Conservation (phyloP, 2,797 vertebrate species). For the Scleropages formosus region DNA sequence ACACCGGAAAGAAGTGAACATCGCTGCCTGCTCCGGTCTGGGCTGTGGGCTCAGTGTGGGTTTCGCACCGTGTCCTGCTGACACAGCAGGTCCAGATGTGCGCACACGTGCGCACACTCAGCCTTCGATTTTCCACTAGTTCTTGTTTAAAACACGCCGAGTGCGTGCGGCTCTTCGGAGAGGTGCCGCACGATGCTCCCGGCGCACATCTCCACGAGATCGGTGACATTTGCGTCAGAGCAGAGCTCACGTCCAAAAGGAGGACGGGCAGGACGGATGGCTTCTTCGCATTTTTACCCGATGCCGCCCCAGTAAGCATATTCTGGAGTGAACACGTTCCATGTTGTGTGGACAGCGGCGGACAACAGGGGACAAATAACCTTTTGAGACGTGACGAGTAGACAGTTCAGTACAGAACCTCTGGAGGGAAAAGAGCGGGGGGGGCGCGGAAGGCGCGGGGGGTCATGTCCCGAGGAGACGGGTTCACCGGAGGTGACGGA, state of each 20-base stretch:
- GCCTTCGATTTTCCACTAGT: too few relatives aligned
- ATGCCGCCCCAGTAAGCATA: neutral
- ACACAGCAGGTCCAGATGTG: neutral
- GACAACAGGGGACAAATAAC: neutral
- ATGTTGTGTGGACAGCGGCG: too few relatives aligned
- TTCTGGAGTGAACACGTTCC: too few relatives aligned
- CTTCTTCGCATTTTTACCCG: neutral
- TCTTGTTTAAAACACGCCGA: too few relatives aligned
- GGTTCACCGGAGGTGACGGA: neutral
- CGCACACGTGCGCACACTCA: too few relatives aligned
- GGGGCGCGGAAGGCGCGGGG: too few relatives aligned
- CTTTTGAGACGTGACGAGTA: too few relatives aligned
- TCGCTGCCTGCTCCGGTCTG: constrained; percentile 6
- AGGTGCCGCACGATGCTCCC: too few relatives aligned
- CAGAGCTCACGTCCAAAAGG: neutral
- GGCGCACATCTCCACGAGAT: neutral
- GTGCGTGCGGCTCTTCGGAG: too few relatives aligned
- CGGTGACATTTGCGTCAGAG: neutral
- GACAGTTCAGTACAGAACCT: too few relatives aligned
- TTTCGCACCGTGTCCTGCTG: neutral
- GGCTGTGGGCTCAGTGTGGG: neutral
- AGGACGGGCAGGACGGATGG: neutral
- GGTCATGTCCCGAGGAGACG: too few relatives aligned
- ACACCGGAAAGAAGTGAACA: neutral
- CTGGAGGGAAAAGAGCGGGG: too few relatives aligned